Base-by-base conservation (phyloP, 2,113 vertebrate genomes). In the Chaenocephalus aceratus region DNA sequence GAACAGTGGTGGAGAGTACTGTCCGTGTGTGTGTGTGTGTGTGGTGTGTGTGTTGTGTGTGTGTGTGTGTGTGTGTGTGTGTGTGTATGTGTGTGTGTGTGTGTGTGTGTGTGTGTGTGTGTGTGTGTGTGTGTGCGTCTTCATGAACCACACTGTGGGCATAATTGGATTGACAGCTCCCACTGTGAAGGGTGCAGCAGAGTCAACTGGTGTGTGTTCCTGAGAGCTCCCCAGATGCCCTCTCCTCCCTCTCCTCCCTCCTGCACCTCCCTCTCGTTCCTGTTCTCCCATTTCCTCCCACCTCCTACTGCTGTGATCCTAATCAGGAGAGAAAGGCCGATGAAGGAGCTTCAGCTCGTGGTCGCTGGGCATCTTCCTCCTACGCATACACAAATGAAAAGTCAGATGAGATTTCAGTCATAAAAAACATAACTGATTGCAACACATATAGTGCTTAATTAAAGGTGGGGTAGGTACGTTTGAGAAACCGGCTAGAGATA, bases 141-240 rank as follows among this genome's bases (percentile, higher is more conserved):
- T 23, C 13, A 7, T 51, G 62, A 58, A 18, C 69, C 72, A 83
- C 75, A 72, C 79, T 77, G 82, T 83, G 45, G 5, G 82, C 72
- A 67, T 88, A 91, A 91, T 92, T 90, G 86, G 90, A 93, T 84
- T 92, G 93, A 92, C 93, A 93, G 89, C 87, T 90, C 89, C 84
- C 58, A 66, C 88, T 72, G 87, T 75, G 91, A 82, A 84, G 81
- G 77, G 90, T 86, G 81, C 85, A 82, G 59, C 72, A n/a, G 84
- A 92, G 90, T 92, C 90, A 94, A 93, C 79, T 65, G 80, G 83
- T 90, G 84, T 88, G 75, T 71, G 78, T 92, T 91, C 86, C 70
- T 79, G 78, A 89, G 77, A 86, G 83, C 74, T 82, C 71, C 77
- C 75, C 48, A 56, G 65, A 65, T 73, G 66, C 77, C 86, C 82